phyloP scores from a whole-genome alignment of 2,888 invertebrate genomes.

The Lycocerus yunnanus region DNA sequence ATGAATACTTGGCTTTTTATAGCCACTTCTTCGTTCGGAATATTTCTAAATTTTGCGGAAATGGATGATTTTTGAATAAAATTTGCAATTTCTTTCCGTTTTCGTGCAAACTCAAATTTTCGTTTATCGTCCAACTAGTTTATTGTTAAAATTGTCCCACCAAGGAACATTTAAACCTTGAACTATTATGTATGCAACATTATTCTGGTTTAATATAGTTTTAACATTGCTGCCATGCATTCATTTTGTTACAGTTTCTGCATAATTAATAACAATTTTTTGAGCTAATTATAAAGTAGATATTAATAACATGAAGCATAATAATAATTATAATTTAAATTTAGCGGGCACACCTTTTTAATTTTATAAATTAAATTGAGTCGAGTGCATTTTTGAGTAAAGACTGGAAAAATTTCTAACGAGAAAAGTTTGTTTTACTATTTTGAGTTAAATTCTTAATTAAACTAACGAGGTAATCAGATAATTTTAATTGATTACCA shows the following conservation, averaged over 20 bases:
- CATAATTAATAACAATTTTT: not conserved
- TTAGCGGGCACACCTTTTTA: not conserved
- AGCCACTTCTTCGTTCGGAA: conserved; percentile 12
- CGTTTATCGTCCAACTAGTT: not conserved
- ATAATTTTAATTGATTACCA: not conserved
- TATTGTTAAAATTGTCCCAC: not conserved
- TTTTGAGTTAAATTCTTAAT: not conserved
- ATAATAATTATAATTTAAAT: not conserved
- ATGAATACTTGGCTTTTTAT: conserved; percentile 17
- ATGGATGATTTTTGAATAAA: not conserved
- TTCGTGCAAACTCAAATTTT: not conserved
- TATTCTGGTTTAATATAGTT: not conserved
- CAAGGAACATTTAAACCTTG: not conserved
- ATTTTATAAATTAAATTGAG: not conserved
- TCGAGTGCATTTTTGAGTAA: not conserved
- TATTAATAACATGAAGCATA: not conserved
- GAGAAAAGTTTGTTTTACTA: not conserved
- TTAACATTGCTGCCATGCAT: not conserved
- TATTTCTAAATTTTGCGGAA: conserved; percentile 10
- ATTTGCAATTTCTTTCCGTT: not conserved
- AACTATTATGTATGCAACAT: not conserved
- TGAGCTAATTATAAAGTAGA: not conserved
- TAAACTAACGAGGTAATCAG: not conserved
- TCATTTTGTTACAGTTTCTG: not conserved
- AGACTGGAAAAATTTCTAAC: not conserved